Evolutionary conservation across 2,888 invertebrate genomes (phyloP).

Genomic region (Ctena decussata): DNA sequence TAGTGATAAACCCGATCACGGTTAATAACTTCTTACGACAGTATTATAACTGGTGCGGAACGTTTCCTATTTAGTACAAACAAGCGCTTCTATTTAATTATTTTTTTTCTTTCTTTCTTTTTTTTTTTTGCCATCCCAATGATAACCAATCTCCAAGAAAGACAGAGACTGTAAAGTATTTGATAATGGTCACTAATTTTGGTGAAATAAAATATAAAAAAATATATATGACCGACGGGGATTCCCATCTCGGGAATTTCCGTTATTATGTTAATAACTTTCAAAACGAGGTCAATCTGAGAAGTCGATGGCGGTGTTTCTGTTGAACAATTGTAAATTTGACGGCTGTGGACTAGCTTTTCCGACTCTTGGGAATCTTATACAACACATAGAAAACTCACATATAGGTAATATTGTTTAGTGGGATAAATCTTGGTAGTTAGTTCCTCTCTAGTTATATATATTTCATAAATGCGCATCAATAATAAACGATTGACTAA

Average conservation of each 20-base stretch:
- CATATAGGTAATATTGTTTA: constrained; percentile 91
- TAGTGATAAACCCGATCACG: too few relatives aligned
- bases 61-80: too few relatives aligned
- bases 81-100: too few relatives aligned
- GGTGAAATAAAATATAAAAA: too few relatives aligned
- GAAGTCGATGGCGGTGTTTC: constrained; percentile 93
- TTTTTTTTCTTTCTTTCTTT: too few relatives aligned
- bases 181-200: too few relatives aligned
- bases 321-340: constrained; percentile 96
- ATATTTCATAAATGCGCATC: background rate
- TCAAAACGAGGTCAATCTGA: constrained; percentile 55
- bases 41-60: too few relatives aligned
- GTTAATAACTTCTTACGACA: too few relatives aligned
- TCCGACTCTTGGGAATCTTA: constrained; percentile 93
- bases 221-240: too few relatives aligned
- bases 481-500: background rate
- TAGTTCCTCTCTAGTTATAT: background rate
- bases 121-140: too few relatives aligned
- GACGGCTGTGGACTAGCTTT: constrained; percentile 95
- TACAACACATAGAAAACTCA: constrained; percentile 95
- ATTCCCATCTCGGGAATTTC: constrained; percentile 7
- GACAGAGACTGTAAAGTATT: too few relatives aligned
- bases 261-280: constrained; percentile 60
- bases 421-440: background rate
- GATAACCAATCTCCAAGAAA: too few relatives aligned